Base-by-base conservation (phyloP, 2,113 vertebrate species). In the Todiramphus chloris region DNA sequence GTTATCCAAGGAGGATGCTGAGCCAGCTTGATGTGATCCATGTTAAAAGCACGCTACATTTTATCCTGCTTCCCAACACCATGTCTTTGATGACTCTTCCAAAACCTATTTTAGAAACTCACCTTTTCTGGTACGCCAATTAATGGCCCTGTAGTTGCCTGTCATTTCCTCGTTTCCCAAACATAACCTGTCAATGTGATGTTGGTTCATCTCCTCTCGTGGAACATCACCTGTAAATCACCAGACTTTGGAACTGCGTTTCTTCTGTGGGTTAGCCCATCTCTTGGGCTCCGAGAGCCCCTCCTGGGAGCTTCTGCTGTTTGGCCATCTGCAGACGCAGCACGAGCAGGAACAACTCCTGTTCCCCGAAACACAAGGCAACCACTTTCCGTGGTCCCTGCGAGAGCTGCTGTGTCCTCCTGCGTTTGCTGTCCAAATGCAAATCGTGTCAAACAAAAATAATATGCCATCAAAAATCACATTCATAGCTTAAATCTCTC, bases 251-350 rank as follows among this genome's bases (percentile, higher is more conserved):
- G 68, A 7, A 50, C 30, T 30, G n/a, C 25, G 4, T 16, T 41
- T 67, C 62, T 17, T 8, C 1, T 0, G 11, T 10, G 35, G 48
- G 3, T 51, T 44, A 68, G 16, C 51, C 43, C 80, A 28, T 23
- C 41, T 16, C 68, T 9, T 20, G 13, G 55, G n/a, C 43, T 37
- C 25, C 0, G 0, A 43, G 18, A 41, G 24, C 43, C 13, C 25
- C 44, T 89, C 79, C 28, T 0, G 0, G 35, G 16, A 35, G 20
- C 43, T 11, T 21, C 44, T 73, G 67, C 67, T 83, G n/a, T 30
- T 83, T 46, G 7, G 2, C 56, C 33, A 24, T 41, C 67, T 76
- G 80, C 83, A 73, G 83, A 19, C 3, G 4, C 62, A 85, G 83
- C 33, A 35, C 35, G 56, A 70, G 35, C 35, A 56, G 37, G n/a